Evolutionary conservation across 2,113 vertebrate genomes (phyloP), one percentile per base, ranked within the genome.

Genomic region (Ammodytes dubius): DNA sequence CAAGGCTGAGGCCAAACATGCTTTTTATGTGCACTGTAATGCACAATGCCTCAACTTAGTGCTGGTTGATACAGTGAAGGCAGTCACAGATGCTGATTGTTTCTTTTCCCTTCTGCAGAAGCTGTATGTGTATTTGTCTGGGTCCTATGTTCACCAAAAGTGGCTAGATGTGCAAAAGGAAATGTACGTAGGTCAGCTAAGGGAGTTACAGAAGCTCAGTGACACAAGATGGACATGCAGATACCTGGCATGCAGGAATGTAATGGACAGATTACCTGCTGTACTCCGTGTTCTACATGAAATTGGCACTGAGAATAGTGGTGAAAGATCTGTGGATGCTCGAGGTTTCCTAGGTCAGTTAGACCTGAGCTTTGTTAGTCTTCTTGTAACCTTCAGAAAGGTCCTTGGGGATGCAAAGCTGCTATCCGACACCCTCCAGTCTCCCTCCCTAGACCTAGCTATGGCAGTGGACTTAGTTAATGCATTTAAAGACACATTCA

Each of bases 221-320:
- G 77, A 80, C 19, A 73, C 52, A 4, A 45, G 74, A 19, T 83
- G 74, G 69, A 69, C 74, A 72, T 74, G 81, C 53, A 72, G 81
- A 15, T 42, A 66, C 45, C 19, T 47, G 14, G 64, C 54, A 3
- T 56, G 61, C 39, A 69, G 17, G 5, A 84, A 75, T 17, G 10
- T 75, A 2, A 74, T 79, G 64, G 64, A 75, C 13, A 40, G 70
- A 39, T 40, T 74, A 75, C 70, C 70, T 42, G 58, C 70, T 63
- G 70, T 83, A 7, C 42, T 77, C 3, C 19, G 37, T 74, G 69
- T 84, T n/a, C 53, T 84, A 15, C 58, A 83, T 72, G 67, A 77
- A 10, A 83, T 67, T 56, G 67, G 35, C 58, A 40, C 3, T 3
- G 46, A 70, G 35, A 52, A 83, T 15, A 66, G 49, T 77, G 56